These are phyloP conservation scores for Cephalopachus bancanus DNA, from an alignment of 2,797 vertebrate species.

Conservation along the genomic window DNA sequence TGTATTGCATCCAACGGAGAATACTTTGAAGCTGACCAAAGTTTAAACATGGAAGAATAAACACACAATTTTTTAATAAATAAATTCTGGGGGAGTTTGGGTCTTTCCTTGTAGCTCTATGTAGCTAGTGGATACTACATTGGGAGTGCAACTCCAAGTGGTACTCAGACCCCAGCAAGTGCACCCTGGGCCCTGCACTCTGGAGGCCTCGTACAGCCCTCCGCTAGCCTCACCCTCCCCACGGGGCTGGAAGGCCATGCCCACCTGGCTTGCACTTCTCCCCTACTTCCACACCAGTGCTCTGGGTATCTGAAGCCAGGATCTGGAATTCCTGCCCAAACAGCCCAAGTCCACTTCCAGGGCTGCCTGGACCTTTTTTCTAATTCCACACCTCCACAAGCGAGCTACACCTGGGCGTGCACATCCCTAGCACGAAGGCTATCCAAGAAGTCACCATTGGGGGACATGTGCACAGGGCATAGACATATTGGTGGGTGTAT, in stretches of 20 bases:
- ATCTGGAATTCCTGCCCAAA: background rate
- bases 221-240: background rate
- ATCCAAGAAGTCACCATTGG: no score
- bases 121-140: background rate
- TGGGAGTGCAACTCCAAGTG: background rate
- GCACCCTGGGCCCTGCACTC: no score
- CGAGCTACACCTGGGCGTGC: no score
- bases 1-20: no score
- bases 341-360: background rate
- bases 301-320: background rate
- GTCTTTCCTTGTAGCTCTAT: background rate
- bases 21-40: no score
- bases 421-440: background rate
- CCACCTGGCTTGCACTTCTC: background rate
- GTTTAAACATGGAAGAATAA: no score
- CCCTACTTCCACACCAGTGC: background rate
- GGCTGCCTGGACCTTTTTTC: background rate
- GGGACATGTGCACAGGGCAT: background rate
- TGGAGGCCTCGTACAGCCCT: no score
- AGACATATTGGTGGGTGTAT: background rate
- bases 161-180: background rate
- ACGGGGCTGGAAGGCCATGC: rapidly evolving
- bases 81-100: no score
- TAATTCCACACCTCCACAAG: background rate
- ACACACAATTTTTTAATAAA: no score